Evolutionary conservation across 2,888 invertebrate species (phyloP).

Genomic region (Limnephilus lunatus): DNA sequence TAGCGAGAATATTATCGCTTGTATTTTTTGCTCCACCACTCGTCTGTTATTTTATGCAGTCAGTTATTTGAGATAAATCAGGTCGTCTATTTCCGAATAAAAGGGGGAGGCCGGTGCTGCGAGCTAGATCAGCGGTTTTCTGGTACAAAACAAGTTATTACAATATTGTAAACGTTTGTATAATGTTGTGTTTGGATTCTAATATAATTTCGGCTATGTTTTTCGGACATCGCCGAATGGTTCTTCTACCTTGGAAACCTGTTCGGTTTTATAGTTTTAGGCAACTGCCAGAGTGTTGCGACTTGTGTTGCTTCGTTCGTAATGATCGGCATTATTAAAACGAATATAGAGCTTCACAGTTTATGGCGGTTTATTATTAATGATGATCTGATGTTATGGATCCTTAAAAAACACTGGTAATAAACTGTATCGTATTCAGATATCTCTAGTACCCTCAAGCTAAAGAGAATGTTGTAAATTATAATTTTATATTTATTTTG

Average conservation of each 20-base stretch:
- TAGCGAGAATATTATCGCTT: not conserved
- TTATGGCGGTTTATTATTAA: not conserved
- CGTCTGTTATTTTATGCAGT: not conserved
- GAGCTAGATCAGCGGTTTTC: not conserved
- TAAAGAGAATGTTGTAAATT: not conserved
- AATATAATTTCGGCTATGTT: not conserved
- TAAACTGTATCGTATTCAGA: not conserved
- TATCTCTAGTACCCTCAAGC: not conserved
- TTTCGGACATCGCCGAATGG: not conserved
- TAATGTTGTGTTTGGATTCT: not conserved
- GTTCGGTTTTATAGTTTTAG: not conserved
- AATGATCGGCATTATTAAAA: not conserved
- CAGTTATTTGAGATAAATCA: conserved; percentile 25
- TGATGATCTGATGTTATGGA: not conserved
- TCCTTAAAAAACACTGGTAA: not conserved
- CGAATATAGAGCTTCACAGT: not conserved
- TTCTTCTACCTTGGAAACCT: not conserved
- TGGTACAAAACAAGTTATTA: not conserved
- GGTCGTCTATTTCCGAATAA: conserved; percentile 31
- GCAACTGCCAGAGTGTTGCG: not conserved
- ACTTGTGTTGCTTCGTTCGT: not conserved
- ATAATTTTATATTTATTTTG: not conserved
- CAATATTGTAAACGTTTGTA: not conserved
- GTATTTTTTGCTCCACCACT: not conserved
- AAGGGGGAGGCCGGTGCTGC: not conserved